phyloP scores from a whole-genome alignment of 2,888 invertebrate species.

The Ischnura elegans region DNA sequence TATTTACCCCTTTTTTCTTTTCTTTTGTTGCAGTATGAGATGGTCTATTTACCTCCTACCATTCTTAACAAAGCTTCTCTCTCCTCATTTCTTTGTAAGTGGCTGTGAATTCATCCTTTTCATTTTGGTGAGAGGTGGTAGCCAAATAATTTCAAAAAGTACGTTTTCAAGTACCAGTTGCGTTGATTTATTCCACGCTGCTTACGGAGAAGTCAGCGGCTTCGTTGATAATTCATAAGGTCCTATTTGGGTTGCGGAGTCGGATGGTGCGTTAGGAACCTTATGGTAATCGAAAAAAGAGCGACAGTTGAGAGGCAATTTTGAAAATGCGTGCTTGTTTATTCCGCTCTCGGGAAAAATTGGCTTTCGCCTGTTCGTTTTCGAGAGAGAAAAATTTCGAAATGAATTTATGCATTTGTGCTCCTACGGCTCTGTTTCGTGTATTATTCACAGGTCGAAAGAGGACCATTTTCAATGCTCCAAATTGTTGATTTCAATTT shows the following conservation, averaged over 20 bases:
- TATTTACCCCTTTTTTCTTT: too few species aligned
- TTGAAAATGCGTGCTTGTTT: neutral
- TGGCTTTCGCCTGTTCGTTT: constrained; percentile 5
- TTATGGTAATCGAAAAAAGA: constrained; percentile 18
- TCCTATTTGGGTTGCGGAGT: neutral
- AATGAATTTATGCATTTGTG: constrained; percentile 20
- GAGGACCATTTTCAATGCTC: neutral
- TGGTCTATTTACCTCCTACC: too few species aligned
- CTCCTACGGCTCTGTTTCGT: neutral
- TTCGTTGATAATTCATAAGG: neutral
- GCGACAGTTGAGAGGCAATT: neutral
- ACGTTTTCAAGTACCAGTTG: neutral
- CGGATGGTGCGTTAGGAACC: neutral
- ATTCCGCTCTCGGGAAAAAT: neutral
- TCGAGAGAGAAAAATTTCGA: neutral
- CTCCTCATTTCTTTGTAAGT: neutral
- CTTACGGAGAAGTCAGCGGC: neutral
- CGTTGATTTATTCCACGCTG: neutral
- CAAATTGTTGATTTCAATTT: neutral
- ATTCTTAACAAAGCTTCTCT: neutral
- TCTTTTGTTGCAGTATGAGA: too few species aligned
- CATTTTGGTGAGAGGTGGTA: neutral
- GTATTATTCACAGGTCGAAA: neutral
- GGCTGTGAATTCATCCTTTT: neutral
- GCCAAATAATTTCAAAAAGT: neutral